Evolutionary conservation across 2,888 invertebrate genomes (phyloP).

Genomic region (Aethes cnicana): DNA sequence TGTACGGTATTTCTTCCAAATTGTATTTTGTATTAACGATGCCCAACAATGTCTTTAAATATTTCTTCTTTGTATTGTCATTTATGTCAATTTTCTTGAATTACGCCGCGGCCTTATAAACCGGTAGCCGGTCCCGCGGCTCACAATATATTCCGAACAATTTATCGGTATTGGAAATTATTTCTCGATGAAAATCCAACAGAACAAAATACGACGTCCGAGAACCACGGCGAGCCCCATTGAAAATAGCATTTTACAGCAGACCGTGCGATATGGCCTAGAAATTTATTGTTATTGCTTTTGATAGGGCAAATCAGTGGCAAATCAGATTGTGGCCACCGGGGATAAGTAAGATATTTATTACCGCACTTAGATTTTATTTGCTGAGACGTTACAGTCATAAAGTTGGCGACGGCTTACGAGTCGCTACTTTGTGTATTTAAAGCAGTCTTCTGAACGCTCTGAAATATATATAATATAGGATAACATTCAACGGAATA

Average conservation of each 20-base stretch:
- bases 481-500: slow-evolving; percentile 16
- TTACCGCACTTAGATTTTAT: slow-evolving; percentile 26
- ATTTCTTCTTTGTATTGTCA: slow-evolving; percentile 23
- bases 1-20: background rate
- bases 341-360: slow-evolving; percentile 33
- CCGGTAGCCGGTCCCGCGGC: slow-evolving; percentile 52
- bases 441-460: no score
- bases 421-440: slow-evolving; percentile 22
- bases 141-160: slow-evolving; percentile 60
- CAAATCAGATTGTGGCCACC: slow-evolving; percentile 42
- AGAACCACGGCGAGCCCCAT: slow-evolving; percentile 7
- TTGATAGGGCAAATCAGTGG: slow-evolving; percentile 39
- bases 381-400: slow-evolving; percentile 14
- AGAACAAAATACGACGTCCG: slow-evolving; percentile 34
- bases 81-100: slow-evolving; percentile 24
- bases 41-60: slow-evolving; percentile 11
- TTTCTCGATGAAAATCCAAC: slow-evolving; percentile 60
- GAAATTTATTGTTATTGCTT: slow-evolving; percentile 48
- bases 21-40: background rate
- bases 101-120: slow-evolving; percentile 42
- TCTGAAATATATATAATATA: no score
- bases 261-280: slow-evolving; percentile 36
- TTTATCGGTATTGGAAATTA: slow-evolving; percentile 64
- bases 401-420: slow-evolving; percentile 4
- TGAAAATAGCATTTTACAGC: slow-evolving; percentile 15